Evolutionary conservation across 2,888 invertebrate genomes (phyloP), one percentile per base, ranked within the genome.

Genomic region (Metopia argyrocephala): DNA sequence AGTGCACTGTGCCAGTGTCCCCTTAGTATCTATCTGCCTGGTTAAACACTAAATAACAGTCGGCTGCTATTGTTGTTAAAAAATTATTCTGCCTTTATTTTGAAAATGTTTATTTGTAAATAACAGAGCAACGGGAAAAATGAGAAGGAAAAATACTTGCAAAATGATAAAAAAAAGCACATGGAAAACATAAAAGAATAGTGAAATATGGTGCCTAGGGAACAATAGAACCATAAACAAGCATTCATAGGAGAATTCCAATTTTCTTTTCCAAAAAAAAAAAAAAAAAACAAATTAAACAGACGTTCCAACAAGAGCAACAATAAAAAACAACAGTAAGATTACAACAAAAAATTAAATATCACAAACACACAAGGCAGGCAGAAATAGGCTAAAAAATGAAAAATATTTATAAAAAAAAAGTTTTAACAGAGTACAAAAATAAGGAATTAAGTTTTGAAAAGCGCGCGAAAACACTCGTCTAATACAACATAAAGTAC

Each of bases 171-270:
- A 31, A 21, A 46, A 25, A 68, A 52, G 12, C 2, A 20, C 15
- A 25, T 12, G 20, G 25, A 68, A 38, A 38, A 38, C 38, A 15
- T 38, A 38, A 38, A 9, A 12, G 38, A 38, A 38, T 12, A 38
- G 2, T 15, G 31, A 31, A 74, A 48, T 66, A 74, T 78, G 52
- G 54, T 75, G 54, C 57, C 74, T 28, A 57, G 66, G 70, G 66
- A 82, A 82, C 82, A 82, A 82, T 82, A 75, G 78, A 76, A 73
- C 62, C 74, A 61, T 82, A 78, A 75, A 71, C 68, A 74, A 74
- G 78, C 75, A 78, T 78, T 71, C 79, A 64, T 66, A 48, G 38
- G 79, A 68, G 79, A 78, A 70, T 79, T 79, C 59, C 38, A 12
- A 38, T 38, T 38, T 4, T 15, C 9, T 38, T 38, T 1, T 15